phyloP scores from a whole-genome alignment of 2,797 vertebrate species.

The Mus spretus region DNA sequence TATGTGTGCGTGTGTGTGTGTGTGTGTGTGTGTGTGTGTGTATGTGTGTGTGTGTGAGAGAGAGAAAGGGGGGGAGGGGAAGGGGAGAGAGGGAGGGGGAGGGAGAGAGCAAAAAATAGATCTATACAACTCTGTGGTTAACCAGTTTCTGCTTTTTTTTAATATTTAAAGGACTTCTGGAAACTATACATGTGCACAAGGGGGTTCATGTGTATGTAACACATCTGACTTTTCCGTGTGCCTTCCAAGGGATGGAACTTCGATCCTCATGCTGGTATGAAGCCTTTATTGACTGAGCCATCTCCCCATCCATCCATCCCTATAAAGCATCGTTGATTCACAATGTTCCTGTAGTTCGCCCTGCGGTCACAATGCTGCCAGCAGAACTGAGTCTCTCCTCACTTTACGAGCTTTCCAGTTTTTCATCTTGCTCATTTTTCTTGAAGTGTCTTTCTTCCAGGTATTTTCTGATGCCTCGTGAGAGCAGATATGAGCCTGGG shows the following conservation, averaged over 20 bases:
- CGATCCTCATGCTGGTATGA: not conserved
- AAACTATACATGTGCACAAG: not conserved
- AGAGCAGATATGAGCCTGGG: not conserved
- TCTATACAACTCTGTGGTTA: not conserved
- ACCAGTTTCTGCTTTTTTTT: not conserved
- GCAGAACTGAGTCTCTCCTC: not conserved
- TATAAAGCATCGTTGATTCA: constrained; percentile 21
- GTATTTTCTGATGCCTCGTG: not conserved
- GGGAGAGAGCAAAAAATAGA: constrained; percentile 22
- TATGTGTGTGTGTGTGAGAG: too few relatives aligned
- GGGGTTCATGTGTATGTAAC: too few relatives aligned
- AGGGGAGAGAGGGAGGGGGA: not conserved
- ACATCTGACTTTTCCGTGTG: not conserved
- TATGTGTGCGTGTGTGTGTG: too few relatives aligned
- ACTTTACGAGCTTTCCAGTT: not conserved
- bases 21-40: too few relatives aligned
- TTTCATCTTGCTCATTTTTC: not conserved
- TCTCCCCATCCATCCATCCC: not conserved
- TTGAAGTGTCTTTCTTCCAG: not conserved
- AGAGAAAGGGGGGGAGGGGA: not conserved
- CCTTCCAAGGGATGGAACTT: too few relatives aligned
- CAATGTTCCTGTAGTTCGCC: not conserved
- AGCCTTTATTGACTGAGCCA: too few relatives aligned
- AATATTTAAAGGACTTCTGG: not conserved
- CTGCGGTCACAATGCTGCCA: not conserved